These are phyloP conservation scores for Bothrops alternatus DNA, from an alignment of 2,797 vertebrate species.

Conservation along the genomic window DNA sequence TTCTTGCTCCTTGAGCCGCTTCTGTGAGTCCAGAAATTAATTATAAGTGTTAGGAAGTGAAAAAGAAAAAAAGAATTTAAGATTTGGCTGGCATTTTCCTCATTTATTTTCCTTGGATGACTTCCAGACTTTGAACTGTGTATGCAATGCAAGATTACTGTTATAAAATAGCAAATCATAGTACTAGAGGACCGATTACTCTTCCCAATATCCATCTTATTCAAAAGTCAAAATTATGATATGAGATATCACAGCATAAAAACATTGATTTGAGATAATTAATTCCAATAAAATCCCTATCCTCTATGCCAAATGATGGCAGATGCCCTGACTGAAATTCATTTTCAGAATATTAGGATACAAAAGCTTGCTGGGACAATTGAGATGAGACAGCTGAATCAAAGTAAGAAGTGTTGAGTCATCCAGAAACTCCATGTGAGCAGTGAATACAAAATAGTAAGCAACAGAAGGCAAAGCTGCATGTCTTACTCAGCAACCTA, in stretches of 20 bases:
- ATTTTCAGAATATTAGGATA: constrained; percentile 27
- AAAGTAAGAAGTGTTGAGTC: constrained; percentile 19
- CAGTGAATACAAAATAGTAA: background rate
- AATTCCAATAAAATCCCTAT: constrained; percentile 29
- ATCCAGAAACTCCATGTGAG: constrained; percentile 1
- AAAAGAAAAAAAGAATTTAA: background rate
- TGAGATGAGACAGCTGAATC: constrained; percentile 30
- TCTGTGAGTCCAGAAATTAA: background rate
- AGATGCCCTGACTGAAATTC: constrained; percentile 36
- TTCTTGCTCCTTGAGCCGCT: background rate
- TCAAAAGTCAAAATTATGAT: constrained; percentile 7
- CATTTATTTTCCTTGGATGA: background rate
- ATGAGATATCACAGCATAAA: constrained; percentile 1
- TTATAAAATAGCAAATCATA: constrained; percentile 16
- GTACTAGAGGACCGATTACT: constrained; percentile 3
- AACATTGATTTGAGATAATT: constrained; percentile 26
- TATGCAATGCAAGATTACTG: constrained; percentile 8
- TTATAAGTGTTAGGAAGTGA: background rate
- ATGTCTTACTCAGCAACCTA: constrained; percentile 9
- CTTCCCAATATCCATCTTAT: constrained; percentile 9
- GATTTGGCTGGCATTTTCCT: background rate
- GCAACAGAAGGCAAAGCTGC: constrained; percentile 33
- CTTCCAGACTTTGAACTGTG: background rate
- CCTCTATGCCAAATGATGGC: constrained; percentile 22
- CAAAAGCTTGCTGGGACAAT: constrained; percentile 29